A percentile compares a stretch with the other conserved stretches of the same genome.
Evolutionary conservation across 2,797 vertebrate species (phyloP).

Genomic region (Mus spretus): DNA sequence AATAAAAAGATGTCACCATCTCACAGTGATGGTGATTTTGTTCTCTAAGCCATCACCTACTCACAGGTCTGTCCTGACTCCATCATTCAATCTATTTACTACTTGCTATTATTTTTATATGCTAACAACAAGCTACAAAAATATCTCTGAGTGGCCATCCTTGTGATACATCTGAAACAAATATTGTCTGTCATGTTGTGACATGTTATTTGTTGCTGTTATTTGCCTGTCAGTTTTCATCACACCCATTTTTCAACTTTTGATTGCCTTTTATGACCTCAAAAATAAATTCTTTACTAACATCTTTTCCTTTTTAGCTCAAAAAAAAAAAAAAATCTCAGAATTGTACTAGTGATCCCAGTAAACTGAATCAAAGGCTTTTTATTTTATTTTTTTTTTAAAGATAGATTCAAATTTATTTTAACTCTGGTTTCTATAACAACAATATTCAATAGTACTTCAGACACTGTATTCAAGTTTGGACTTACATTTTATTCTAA

Average conservation of each 20-base stretch:
- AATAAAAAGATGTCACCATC: neutral
- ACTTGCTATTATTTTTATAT: conserved; percentile 3
- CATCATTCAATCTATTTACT: conserved; percentile 35
- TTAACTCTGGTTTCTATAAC: conserved; percentile 40
- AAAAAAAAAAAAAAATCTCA: conserved; percentile 31
- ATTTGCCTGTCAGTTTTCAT: conserved; percentile 50
- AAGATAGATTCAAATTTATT: conserved; percentile 61
- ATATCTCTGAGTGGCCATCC: neutral
- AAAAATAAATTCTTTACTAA: conserved; percentile 27
- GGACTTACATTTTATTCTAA: conserved; percentile 49
- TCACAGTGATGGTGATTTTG: neutral
- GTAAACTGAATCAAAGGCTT: neutral
- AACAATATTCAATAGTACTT: conserved; percentile 13
- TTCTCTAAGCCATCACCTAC: conserved; percentile 20
- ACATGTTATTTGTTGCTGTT: conserved; percentile 55
- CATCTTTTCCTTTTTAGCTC: neutral
- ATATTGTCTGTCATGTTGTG: neutral
- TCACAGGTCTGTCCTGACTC: conserved; percentile 20
- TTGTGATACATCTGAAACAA: neutral
- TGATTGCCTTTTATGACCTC: conserved; percentile 60
- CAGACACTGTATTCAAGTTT: conserved; percentile 4
- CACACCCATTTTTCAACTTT: conserved; percentile 33
- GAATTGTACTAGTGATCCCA: conserved; percentile 3
- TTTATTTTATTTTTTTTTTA: no score
- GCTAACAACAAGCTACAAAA: neutral